Evolutionary conservation across 2,888 invertebrate genomes (phyloP).

Genomic region (Sympetrum striolatum): DNA sequence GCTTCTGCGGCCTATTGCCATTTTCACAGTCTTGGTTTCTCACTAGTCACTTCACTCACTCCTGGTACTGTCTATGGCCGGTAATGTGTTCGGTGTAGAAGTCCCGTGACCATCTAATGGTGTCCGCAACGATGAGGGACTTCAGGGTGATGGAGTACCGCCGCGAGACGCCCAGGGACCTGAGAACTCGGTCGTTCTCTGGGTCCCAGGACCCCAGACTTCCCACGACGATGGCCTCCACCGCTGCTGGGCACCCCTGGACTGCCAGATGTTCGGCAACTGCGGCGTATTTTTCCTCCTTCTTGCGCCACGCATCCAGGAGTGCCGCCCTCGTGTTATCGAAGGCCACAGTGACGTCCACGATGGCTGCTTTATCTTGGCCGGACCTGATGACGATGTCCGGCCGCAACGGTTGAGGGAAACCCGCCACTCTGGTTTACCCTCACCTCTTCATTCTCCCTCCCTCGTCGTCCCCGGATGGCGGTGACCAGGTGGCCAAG

Average conservation of each 20-base stretch:
- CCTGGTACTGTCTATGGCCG: constrained; percentile 51
- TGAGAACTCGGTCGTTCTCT: constrained; percentile 51
- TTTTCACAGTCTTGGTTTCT: no score
- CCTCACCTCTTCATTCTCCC: no score
- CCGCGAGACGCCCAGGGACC: constrained; percentile 45
- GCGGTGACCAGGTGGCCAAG: no score
- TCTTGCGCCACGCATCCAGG: constrained; percentile 50
- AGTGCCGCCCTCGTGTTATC: constrained; percentile 51
- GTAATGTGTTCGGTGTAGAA: constrained; percentile 55
- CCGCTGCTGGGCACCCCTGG: constrained; percentile 47
- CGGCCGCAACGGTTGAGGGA: no score
- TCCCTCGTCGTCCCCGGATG: no score
- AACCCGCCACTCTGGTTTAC: no score
- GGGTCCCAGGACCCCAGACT: constrained; percentile 54
- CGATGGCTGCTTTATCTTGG: no score
- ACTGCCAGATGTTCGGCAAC: constrained; percentile 49
- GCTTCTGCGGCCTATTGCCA: no score
- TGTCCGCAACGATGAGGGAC: constrained; percentile 52
- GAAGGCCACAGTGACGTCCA: no score
- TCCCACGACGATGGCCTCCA: constrained; percentile 53
- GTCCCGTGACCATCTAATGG: constrained; percentile 53
- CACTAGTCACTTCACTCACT: no score
- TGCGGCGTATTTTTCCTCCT: constrained; percentile 51
- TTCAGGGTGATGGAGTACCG: constrained; percentile 51
- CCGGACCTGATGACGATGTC: no score